A percentile compares a stretch with the other conserved stretches of the same genome.
Conservation (phyloP, 2,888 invertebrate species). For the Clepsis dumicolana region DNA sequence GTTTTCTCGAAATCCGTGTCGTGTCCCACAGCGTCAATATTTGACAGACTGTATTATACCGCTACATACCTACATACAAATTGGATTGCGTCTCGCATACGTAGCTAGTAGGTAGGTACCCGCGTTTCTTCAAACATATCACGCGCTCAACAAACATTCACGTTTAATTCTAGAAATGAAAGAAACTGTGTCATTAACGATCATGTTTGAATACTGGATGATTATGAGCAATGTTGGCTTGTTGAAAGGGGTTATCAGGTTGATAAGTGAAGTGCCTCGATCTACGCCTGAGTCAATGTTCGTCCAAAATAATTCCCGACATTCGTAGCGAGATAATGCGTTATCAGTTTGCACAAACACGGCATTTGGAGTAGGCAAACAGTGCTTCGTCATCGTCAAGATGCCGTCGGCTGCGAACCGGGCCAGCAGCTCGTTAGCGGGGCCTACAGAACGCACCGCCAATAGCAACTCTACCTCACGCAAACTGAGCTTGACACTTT, state of each 20-base stretch:
- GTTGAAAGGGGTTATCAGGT: conserved; percentile 65
- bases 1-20: conserved; percentile 84
- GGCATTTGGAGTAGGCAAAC: conserved; percentile 80
- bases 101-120: conserved; percentile 50
- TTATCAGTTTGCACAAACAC: conserved; percentile 71
- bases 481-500: conserved; percentile 26
- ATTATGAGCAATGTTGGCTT: conserved; percentile 48
- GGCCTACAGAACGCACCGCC: conserved; percentile 1
- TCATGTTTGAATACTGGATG: conserved; percentile 24
- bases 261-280: conserved; percentile 69
- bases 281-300: conserved; percentile 66
- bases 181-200: conserved; percentile 42
- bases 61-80: conserved; percentile 71
- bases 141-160: conserved; percentile 31
- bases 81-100: conserved; percentile 71
- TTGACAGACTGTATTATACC: conserved; percentile 80
- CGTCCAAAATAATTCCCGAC: conserved; percentile 77
- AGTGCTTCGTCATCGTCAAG: conserved; percentile 74
- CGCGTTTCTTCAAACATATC: conserved; percentile 65
- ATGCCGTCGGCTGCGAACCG: conserved; percentile 56
- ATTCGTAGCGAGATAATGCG: conserved; percentile 69
- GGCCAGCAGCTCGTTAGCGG: neutral
- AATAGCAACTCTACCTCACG: conserved; percentile 14
- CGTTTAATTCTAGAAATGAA: conserved; percentile 29
- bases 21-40: conserved; percentile 82